A percentile compares a stretch with the other conserved stretches of the same genome.
These are phyloP conservation scores for Monochamus saltuarius DNA, from an alignment of 1,140 invertebrate species.

Conservation along the genomic window DNA sequence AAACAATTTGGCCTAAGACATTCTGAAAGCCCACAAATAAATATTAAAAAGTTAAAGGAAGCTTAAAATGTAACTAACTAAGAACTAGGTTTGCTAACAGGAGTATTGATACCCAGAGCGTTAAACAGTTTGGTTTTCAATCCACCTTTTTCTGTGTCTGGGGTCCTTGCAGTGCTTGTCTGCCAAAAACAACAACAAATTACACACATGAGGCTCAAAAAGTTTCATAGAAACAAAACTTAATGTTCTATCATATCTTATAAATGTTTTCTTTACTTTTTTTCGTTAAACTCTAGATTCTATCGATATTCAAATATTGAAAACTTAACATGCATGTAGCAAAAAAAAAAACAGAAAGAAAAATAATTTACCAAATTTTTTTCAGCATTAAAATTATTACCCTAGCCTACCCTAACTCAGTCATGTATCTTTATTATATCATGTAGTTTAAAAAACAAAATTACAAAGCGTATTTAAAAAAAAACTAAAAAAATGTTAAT, in stretches of 20 bases:
- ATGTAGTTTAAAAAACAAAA: too few species aligned
- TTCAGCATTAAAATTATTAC: too few species aligned
- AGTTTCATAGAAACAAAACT: background rate
- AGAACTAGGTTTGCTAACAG: slow-evolving; percentile 46
- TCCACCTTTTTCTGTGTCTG: slow-evolving; percentile 53
- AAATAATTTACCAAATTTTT: too few species aligned
- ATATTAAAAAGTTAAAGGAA: background rate
- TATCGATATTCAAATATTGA: background rate
- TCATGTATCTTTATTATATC: too few species aligned
- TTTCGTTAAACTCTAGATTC: background rate
- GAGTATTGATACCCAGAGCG: slow-evolving; percentile 58
- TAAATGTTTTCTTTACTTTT: background rate
- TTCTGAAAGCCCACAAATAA: background rate
- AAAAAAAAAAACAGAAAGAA: background rate
- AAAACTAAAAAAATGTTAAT: too few species aligned
- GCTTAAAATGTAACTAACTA: slow-evolving; percentile 26
- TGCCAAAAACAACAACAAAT: slow-evolving; percentile 38
- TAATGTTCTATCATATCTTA: background rate
- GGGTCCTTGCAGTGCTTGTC: slow-evolving; percentile 49
- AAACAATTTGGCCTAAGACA: background rate
- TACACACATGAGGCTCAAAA: background rate
- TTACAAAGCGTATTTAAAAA: too few species aligned
- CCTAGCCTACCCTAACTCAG: too few species aligned
- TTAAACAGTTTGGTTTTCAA: slow-evolving; percentile 65
- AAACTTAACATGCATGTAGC: background rate